Evolutionary conservation across 2,113 vertebrate species (phyloP).

Genomic region (Elgaria multicarinata): DNA sequence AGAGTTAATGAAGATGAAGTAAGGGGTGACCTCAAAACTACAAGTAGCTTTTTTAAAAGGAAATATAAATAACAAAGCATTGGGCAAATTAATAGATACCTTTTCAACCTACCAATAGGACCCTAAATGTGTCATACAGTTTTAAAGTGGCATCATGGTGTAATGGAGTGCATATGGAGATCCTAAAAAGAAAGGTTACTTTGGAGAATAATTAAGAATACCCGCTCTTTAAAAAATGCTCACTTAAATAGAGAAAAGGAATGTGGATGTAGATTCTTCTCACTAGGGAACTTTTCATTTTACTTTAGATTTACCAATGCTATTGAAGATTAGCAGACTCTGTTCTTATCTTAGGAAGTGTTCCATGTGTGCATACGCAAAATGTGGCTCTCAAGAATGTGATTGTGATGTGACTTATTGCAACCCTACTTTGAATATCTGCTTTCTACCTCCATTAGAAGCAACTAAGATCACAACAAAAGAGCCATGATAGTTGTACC

Average conservation of each 20-base stretch:
- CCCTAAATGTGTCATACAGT: constrained; percentile 45
- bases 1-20: constrained; percentile 35
- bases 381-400: background rate
- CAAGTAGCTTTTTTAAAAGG: constrained; percentile 55
- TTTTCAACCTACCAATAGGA: constrained; percentile 37
- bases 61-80: constrained; percentile 58
- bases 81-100: constrained; percentile 46
- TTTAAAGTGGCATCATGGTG: constrained; percentile 48
- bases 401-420: background rate
- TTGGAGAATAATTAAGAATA: constrained; percentile 59
- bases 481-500: background rate
- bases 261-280: constrained; percentile 48
- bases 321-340: background rate
- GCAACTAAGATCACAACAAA: background rate
- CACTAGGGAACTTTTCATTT: constrained; percentile 38
- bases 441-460: background rate
- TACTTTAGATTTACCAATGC: constrained; percentile 10
- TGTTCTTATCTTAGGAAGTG: constrained; percentile 17
- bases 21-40: constrained; percentile 45
- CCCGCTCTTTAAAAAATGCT: constrained; percentile 36
- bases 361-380: background rate
- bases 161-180: constrained; percentile 62
- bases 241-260: constrained; percentile 54
- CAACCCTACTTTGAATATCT: background rate
- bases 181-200: constrained; percentile 63